Percentiles rank a stretch among this genome's conserved stretches.
phyloP scores from a whole-genome alignment of 2,888 invertebrate genomes.

The Coecobrya sp. region DNA sequence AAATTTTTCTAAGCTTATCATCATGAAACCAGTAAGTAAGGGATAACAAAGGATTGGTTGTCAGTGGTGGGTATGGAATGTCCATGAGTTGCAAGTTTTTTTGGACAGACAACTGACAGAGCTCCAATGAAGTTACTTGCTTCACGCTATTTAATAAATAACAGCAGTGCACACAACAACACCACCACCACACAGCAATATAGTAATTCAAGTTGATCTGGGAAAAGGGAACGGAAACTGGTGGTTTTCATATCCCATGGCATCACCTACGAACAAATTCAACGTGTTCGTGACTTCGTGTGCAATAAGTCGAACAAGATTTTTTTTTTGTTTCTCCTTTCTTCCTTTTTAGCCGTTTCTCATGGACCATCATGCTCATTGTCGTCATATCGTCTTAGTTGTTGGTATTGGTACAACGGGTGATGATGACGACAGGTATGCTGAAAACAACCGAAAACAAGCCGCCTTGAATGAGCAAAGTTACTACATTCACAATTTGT shows the following conservation, averaged over 20 bases:
- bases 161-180: conserved; percentile 39
- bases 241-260: conserved; percentile 22
- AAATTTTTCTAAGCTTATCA: too few relatives aligned
- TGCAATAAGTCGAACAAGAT: background rate
- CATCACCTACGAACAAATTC: conserved; percentile 30
- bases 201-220: conserved; percentile 29
- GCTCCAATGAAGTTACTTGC: background rate
- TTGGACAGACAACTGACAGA: background rate
- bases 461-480: background rate
- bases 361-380: conserved; percentile 5
- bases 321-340: conserved; percentile 41
- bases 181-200: conserved; percentile 28
- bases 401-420: background rate
- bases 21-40: too few relatives aligned
- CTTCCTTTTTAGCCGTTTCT: background rate
- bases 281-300: conserved; percentile 41
- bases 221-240: conserved; percentile 28
- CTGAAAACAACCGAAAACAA: background rate
- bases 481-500: conserved; percentile 23
- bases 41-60: too few relatives aligned
- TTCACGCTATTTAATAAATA: conserved; percentile 38
- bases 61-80: too few relatives aligned
- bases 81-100: too few relatives aligned
- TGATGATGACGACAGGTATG: conserved; percentile 18
- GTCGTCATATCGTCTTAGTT: background rate